Percentiles rank a stretch among this genome's conserved stretches.
These are phyloP conservation scores for Siniperca chuatsi DNA, from an alignment of 2,113 vertebrate genomes.

Conservation along the genomic window DNA sequence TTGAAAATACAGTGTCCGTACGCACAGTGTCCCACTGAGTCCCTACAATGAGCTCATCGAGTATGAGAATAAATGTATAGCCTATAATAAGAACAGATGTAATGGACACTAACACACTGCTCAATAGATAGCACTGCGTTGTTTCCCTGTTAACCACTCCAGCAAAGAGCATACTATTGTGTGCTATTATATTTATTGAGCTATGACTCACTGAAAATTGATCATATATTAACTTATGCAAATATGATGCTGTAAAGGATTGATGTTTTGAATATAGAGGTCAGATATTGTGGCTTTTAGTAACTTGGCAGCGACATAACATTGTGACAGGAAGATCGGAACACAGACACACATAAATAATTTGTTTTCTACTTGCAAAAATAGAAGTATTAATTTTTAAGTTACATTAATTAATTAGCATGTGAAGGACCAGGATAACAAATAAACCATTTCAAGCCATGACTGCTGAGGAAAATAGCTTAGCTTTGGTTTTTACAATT, in stretches of 20 bases:
- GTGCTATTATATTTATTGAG: constrained; percentile 8
- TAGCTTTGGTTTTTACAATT: not conserved
- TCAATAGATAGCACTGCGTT: constrained; percentile 12
- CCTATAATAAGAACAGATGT: constrained; percentile 21
- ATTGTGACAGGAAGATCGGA: not conserved
- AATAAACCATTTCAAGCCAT: not conserved
- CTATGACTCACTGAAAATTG: constrained; percentile 19
- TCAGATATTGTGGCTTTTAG: not conserved
- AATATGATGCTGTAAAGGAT: constrained; percentile 1
- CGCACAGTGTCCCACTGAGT: constrained; percentile 18
- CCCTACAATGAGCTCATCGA: constrained; percentile 18
- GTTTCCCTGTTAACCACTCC: not conserved
- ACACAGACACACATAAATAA: constrained; percentile 40
- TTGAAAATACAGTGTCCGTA: constrained; percentile 43
- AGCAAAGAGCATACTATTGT: constrained; percentile 3
- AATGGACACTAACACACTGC: constrained; percentile 13
- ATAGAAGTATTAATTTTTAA: constrained; percentile 46
- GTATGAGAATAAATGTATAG: constrained; percentile 26
- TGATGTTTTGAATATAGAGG: not conserved
- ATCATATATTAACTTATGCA: constrained; percentile 7
- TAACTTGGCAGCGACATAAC: not conserved
- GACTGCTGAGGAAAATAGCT: not conserved
- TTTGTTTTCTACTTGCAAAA: constrained; percentile 41
- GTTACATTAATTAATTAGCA: constrained; percentile 37
- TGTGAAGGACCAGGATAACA: not conserved